Conservation (phyloP, 2,797 vertebrate species). For the Alfaro cultratus region DNA sequence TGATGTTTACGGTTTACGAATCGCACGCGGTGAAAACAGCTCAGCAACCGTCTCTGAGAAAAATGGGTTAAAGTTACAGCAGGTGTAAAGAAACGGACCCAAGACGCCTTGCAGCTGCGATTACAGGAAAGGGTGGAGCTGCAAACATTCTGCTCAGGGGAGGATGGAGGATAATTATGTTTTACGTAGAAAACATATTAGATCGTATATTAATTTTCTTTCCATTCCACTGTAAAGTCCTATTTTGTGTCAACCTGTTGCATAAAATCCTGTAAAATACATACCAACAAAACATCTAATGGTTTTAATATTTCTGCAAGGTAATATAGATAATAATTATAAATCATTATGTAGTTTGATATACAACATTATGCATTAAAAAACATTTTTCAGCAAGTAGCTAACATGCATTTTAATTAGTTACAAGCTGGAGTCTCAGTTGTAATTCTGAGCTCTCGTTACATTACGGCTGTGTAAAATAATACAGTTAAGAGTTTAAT, state of each 20-base stretch:
- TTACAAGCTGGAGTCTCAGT: neutral
- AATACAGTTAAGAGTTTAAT: neutral
- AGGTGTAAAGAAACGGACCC: neutral
- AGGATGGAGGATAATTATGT: neutral
- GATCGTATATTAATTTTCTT: neutral
- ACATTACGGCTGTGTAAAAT: neutral
- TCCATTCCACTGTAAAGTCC: neutral
- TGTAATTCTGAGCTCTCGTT: neutral
- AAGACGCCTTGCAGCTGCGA: neutral
- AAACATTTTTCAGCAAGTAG: neutral
- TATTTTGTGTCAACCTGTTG: neutral
- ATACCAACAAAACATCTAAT: neutral
- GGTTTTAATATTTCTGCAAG: neutral
- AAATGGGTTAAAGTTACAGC: neutral
- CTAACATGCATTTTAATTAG: neutral
- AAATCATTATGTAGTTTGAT: neutral
- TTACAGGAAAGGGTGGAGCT: neutral
- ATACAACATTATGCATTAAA: neutral
- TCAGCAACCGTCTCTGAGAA: neutral
- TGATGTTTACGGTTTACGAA: neutral
- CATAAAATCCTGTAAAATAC: neutral
- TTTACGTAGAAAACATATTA: neutral
- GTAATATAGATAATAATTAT: neutral
- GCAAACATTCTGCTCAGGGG: neutral
- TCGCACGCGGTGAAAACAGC: no score